Base-by-base conservation (phyloP, 2,797 vertebrate species). In the Chaetophractus vellerosus region DNA sequence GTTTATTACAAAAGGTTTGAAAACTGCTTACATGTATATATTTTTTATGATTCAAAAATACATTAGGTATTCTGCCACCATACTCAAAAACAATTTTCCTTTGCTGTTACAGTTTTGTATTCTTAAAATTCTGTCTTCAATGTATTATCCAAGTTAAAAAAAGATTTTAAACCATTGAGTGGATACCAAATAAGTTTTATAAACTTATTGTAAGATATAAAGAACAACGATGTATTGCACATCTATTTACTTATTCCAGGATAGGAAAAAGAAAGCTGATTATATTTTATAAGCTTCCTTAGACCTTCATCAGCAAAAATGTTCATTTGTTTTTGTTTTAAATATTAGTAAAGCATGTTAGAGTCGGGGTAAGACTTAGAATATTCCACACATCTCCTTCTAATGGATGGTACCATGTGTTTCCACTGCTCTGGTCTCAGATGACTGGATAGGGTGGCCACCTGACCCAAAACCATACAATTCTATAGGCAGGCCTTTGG, bases 1-100 rank as follows among this genome's bases (percentile, higher is more conserved):
- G 66, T 74, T 93, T 90, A 75, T 95, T n/a, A 61, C 68, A 68
- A 79, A 93, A 64, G 85, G 83, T 91, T 87, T 18, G 68, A 91
- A 91, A 89, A 38, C 16, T 2, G 45, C 24, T 38, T 78, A 3
- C 21, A n/a, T 33, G 18, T 50, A 48, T 45, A 71, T 85, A 83
- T 71, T 72, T 31, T 41, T 64, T 89, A 95, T 72, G 18, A 86
- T 82, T 74, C 78, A 91, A 91, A 85, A 84, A 31, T 93, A 7
- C 75, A 23, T 88, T 85, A 50, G 26, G 41, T 93, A 59, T 38
- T 88, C 15, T 84, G 69, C 79, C 11, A 75, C 31, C 15, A 63
- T 83, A 41, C 9, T 81, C 45, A 59, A 10, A 87, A 75, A 48
- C 33, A 75, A 8, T 75, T 95, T 93, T 95, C 33, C 31, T 96